A percentile compares a stretch with the other conserved stretches of the same genome.
Evolutionary conservation across 2,888 invertebrate species (phyloP).

Genomic region (Orthosia cruda): DNA sequence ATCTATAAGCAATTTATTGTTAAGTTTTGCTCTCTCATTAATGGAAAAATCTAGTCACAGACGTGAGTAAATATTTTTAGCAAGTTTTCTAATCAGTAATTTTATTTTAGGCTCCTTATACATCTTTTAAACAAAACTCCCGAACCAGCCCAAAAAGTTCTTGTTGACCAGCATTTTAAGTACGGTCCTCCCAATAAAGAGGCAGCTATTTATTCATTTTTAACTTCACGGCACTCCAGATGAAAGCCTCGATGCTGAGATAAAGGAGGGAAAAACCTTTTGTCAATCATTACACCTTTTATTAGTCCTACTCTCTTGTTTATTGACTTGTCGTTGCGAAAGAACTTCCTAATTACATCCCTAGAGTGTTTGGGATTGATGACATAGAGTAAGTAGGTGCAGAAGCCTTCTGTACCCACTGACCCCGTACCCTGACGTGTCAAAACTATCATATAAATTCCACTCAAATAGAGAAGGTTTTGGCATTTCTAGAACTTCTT

Average conservation of each 20-base stretch:
- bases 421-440: too few species aligned
- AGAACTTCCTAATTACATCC: constrained; percentile 57
- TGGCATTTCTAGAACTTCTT: too few species aligned
- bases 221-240: constrained; percentile 39
- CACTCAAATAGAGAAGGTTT: too few species aligned
- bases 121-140: background rate
- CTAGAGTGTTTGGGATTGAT: constrained; percentile 31
- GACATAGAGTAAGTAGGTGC: background rate
- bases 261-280: constrained; percentile 60
- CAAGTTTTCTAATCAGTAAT: background rate
- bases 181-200: constrained; percentile 6
- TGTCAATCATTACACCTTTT: constrained; percentile 66
- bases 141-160: constrained; percentile 2
- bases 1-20: too few species aligned
- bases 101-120: background rate
- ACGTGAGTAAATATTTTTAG: too few species aligned
- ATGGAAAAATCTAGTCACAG: too few species aligned
- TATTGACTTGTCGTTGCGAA: constrained; percentile 55
- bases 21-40: too few species aligned
- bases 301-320: constrained; percentile 51
- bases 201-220: constrained; percentile 47
- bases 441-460: too few species aligned
- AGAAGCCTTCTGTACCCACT: too few species aligned
- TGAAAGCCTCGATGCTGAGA: constrained; percentile 54
- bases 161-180: constrained; percentile 20